Evolutionary conservation across 2,888 invertebrate species (phyloP), one percentile per base, ranked within the genome.

Genomic region (Nemotelus pantherinus): DNA sequence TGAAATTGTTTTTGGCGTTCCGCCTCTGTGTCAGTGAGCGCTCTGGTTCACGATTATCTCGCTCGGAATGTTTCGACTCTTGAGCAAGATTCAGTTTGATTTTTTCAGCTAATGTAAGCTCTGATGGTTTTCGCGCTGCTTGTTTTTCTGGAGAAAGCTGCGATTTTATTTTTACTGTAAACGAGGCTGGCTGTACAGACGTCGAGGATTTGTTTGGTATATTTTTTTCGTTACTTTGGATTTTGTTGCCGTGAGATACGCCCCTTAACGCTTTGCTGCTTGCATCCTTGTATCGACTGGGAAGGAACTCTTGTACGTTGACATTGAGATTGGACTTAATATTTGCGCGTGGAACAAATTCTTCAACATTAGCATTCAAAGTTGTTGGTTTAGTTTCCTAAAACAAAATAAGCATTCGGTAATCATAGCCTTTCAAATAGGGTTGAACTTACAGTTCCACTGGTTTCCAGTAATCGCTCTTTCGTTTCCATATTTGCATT

Each of bases 221-320:
- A 25, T 25, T 25, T 25, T 25, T 25, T 25, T 25, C 25, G 25
- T 25, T 25, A 25, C 25, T 25, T 25, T 25, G 25, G 25, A 25
- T 25, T 25, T 25, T 25, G 25, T 25, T 25, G 25, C 25, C 25
- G 25, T 25, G 25, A 25, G 25, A 25, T 25, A 25, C 25, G 25
- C 25, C 25, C 25, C 25, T 25, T 25, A 25, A 25, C 25, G 25
- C 25, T 25, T 25, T 43, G 10, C 55, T 70, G 2, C 9, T 55
- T 41, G 53, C 39, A 10, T 53, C 43, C 43, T 76, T 58, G 58
- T 71, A 77, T 68, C 70, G 77, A 77, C 79, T 78, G 41, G 82
- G 82, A 71, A 74, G 80, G 77, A 82, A 82, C 78, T 82, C 82
- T 79, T 80, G 77, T 9, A 82, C 82, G 70, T 82, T 77, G 25